Evolutionary conservation across 1,140 invertebrate genomes (phyloP).

Genomic region (Pseudomyrmex concolor): DNA sequence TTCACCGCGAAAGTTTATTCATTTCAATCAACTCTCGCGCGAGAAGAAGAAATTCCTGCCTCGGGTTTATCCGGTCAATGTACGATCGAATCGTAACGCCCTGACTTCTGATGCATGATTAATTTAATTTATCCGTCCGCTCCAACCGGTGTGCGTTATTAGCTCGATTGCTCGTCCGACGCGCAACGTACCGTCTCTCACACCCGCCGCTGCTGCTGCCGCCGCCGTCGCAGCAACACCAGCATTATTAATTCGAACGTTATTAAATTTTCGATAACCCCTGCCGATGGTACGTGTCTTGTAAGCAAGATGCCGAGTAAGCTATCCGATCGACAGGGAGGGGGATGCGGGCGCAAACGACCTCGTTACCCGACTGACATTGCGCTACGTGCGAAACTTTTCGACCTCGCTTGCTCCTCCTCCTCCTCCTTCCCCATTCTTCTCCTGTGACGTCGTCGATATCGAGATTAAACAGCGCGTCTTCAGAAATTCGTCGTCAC

Average conservation of each 20-base stretch:
- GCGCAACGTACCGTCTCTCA: conserved; percentile 23
- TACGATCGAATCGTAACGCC: conserved; percentile 15
- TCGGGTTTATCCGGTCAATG: conserved; percentile 39
- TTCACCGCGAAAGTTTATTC: background rate
- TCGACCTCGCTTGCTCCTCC: conserved; percentile 6
- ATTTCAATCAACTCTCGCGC: background rate
- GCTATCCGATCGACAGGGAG: conserved; percentile 52
- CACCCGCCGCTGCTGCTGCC: conserved; percentile 1
- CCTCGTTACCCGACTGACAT: conserved; percentile 55
- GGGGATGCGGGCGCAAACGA: conserved; percentile 39
- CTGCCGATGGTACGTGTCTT: conserved; percentile 61
- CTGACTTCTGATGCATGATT: conserved; percentile 63
- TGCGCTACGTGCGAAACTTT: conserved; percentile 57
- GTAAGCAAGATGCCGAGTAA: conserved; percentile 60
- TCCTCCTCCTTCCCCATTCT: too few species aligned
- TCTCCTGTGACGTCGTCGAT: conserved; percentile 9
- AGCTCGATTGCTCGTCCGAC: conserved; percentile 70
- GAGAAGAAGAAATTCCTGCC: conserved; percentile 20
- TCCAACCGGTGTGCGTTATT: conserved; percentile 55
- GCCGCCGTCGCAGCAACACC: conserved; percentile 33
- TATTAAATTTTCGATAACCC: conserved; percentile 64
- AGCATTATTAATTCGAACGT: conserved; percentile 57
- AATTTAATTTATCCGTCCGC: conserved; percentile 71
- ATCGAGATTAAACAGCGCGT: conserved; percentile 48
- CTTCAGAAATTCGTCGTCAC: conserved; percentile 5